A percentile compares a stretch with the other conserved stretches of the same genome.
Evolutionary conservation across 2,888 invertebrate species (phyloP).

Genomic region (Leucoma salicis): DNA sequence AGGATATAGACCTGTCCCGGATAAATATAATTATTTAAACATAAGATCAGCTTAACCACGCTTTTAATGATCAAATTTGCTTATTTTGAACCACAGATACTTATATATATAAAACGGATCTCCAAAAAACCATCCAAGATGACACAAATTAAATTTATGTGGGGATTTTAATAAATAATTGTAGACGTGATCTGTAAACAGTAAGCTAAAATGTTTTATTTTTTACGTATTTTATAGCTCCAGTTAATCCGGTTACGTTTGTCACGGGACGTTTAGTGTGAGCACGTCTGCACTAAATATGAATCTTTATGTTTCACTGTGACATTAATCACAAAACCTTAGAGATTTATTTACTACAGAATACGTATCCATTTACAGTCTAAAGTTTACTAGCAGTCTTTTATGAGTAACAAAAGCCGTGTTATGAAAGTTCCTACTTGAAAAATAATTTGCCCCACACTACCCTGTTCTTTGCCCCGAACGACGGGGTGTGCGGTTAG

Average conservation of each 20-base stretch:
- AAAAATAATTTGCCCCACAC: not conserved
- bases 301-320: slow-evolving; percentile 71
- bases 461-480: too few relatives aligned
- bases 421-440: not conserved
- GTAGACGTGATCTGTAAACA: slow-evolving; percentile 69
- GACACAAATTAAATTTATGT: slow-evolving; percentile 60
- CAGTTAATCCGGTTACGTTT: slow-evolving; percentile 51
- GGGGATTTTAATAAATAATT: slow-evolving; percentile 73
- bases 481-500: too few relatives aligned
- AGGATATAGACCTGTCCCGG: too few relatives aligned
- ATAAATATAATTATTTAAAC: too few relatives aligned
- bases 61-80: not conserved
- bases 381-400: slow-evolving; percentile 8
- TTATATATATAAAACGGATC: slow-evolving; percentile 25
- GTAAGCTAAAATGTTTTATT: slow-evolving; percentile 65
- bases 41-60: too few relatives aligned
- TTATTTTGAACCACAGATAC: too few relatives aligned
- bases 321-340: slow-evolving; percentile 78
- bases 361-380: slow-evolving; percentile 55
- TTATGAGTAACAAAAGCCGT: not conserved
- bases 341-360: slow-evolving; percentile 67
- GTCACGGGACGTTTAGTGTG: slow-evolving; percentile 53
- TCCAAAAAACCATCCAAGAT: slow-evolving; percentile 30
- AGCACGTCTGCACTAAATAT: slow-evolving; percentile 70
- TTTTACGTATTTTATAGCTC: slow-evolving; percentile 61